Evolutionary conservation across 2,113 vertebrate species (phyloP).

Genomic region (Ariopsis seemanni): DNA sequence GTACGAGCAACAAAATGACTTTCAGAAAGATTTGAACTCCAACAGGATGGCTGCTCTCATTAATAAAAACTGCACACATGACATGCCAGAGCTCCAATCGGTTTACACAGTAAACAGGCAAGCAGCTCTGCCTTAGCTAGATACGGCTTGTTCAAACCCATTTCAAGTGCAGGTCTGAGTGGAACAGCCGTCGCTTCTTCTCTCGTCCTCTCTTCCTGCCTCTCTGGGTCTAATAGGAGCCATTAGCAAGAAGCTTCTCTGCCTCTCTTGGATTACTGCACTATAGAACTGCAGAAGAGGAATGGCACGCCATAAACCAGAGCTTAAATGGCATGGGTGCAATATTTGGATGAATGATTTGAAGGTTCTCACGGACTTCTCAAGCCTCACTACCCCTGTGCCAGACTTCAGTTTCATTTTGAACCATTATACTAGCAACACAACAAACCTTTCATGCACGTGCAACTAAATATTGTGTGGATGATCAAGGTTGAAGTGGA

Average conservation of each 20-base stretch:
- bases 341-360: slow-evolving; percentile 49
- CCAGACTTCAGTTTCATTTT: slow-evolving; percentile 15
- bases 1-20: slow-evolving; percentile 42
- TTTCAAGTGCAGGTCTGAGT: slow-evolving; percentile 56
- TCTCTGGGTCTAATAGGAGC: slow-evolving; percentile 52
- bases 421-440: slow-evolving; percentile 8
- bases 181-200: slow-evolving; percentile 27
- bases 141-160: slow-evolving; percentile 64
- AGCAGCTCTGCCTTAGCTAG: slow-evolving; percentile 50
- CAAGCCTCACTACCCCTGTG: slow-evolving; percentile 27
- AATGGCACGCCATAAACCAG: slow-evolving; percentile 29
- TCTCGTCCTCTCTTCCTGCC: slow-evolving; percentile 36
- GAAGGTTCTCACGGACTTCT: slow-evolving; percentile 28
- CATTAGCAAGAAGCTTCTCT: slow-evolving; percentile 51
- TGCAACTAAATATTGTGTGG: slow-evolving; percentile 23
- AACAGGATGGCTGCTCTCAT: slow-evolving; percentile 58
- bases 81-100: slow-evolving; percentile 46
- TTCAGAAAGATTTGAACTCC: slow-evolving; percentile 58
- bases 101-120: slow-evolving; percentile 62
- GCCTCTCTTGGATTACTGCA: slow-evolving; percentile 52
- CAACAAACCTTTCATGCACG: slow-evolving; percentile 1
- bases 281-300: slow-evolving; percentile 50
- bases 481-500: slow-evolving; percentile 6
- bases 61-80: slow-evolving; percentile 56
- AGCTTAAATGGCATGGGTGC: slow-evolving; percentile 46